These are phyloP conservation scores for Corythaixoides concolor DNA, from an alignment of 2,113 vertebrate genomes.

Conservation along the genomic window DNA sequence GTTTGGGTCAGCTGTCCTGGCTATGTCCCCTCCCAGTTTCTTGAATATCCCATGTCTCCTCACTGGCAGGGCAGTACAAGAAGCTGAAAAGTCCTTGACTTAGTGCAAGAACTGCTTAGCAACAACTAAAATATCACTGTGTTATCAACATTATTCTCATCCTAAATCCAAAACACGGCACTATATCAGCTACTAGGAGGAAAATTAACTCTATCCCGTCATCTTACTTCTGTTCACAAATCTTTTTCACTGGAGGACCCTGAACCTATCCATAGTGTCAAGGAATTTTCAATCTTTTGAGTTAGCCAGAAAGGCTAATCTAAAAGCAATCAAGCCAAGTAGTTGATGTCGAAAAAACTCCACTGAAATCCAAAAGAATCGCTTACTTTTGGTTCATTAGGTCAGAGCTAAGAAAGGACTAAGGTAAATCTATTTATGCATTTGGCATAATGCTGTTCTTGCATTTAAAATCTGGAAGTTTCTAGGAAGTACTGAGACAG, in stretches of 20 bases:
- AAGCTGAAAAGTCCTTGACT: too few species aligned
- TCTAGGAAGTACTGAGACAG: neutral
- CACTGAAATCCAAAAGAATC: neutral
- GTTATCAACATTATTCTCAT: too few species aligned
- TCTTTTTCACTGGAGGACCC: neutral
- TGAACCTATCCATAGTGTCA: neutral
- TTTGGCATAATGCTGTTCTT: neutral
- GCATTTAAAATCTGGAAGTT: neutral
- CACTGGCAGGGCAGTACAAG: too few species aligned
- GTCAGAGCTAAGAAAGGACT: neutral
- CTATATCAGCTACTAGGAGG: too few species aligned
- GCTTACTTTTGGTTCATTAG: neutral
- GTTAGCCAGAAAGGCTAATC: neutral
- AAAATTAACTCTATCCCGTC: too few species aligned
- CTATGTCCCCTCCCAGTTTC: too few species aligned
- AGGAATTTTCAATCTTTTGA: neutral
- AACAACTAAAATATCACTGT: too few species aligned
- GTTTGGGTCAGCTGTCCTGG: too few species aligned
- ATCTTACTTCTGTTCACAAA: neutral
- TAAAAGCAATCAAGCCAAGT: neutral
- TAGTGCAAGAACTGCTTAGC: too few species aligned
- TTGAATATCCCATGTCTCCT: too few species aligned
- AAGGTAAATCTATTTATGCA: neutral
- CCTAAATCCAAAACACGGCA: too few species aligned
- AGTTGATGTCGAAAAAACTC: accelerated